Evolutionary conservation across 2,888 invertebrate genomes (phyloP).

Genomic region (Lamellibrachia columna): DNA sequence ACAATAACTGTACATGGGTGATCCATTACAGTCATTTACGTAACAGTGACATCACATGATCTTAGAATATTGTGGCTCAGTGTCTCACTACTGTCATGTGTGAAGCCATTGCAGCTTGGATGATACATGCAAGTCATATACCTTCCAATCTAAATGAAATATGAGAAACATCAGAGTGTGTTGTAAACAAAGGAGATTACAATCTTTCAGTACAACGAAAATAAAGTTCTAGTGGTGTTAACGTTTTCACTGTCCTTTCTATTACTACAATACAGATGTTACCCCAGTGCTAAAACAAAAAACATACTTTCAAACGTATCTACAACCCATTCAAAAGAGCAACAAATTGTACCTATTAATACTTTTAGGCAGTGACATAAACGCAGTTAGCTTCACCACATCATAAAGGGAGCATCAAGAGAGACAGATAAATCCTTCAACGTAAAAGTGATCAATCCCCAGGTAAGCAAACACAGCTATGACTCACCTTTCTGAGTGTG

Average conservation of each 20-base stretch:
- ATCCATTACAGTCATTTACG: no score
- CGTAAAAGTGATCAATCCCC: no score
- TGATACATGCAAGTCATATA: no score
- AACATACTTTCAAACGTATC: neutral
- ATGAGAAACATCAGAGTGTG: constrained; percentile 17
- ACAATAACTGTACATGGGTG: no score
- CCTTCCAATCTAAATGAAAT: constrained; percentile 17
- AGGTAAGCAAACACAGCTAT: neutral
- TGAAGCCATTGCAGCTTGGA: no score
- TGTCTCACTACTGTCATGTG: no score
- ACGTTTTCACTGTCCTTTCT: neutral
- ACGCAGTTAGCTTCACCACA: neutral
- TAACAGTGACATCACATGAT: no score
- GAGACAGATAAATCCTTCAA: no score
- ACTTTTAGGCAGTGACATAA: neutral
- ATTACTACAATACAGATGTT: neutral
- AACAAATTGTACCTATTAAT: neutral
- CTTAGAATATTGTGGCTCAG: no score
- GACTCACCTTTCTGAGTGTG: constrained; percentile 29
- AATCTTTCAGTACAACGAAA: neutral
- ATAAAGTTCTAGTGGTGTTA: neutral
- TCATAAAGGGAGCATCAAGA: no score
- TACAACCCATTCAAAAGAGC: neutral
- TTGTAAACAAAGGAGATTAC: neutral
- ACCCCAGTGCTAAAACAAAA: neutral